Evolutionary conservation across 2,113 vertebrate species (phyloP), one percentile per base, ranked within the genome.

Genomic region (cattle (Bos taurus)): DNA sequence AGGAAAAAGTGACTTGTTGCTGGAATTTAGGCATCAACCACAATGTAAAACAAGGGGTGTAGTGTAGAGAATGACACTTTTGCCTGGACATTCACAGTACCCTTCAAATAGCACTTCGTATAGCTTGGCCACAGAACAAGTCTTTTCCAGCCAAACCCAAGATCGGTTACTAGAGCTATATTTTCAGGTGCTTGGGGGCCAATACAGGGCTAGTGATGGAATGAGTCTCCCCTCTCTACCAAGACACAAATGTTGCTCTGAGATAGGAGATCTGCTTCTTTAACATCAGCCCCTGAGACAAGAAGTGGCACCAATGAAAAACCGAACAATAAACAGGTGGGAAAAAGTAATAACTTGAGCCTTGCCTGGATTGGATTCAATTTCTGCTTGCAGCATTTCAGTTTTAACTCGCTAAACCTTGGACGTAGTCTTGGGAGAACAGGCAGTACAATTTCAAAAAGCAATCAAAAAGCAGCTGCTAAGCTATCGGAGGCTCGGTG

Each of bases 401-500:
- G 93, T 95, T 97, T 97, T 93, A 67, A 97, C 67, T 90, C 95
- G 40, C 85, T 97, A 91, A 96, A 86, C 94, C 40, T 96, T 81
- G 82, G 92, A 97, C 48, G 21, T 88, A 91, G 71, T 91, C 97
- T 96, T 36, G 52, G 90, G 96, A 96, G 84, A 91, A 95, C 16
- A 96, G 90, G 91, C 96, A 74, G 90, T 59, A 46, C 77, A 93
- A 87, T 93, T 97, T 88, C 23, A 13, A 94, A 96, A 98, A 97
- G 96, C 95, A 91, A 97, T 97, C 91, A 93, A 33, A 93, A 91
- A 82, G 56, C 4, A 16, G 74, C 92, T 91, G 96, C 96, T 94
- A 97, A 90, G 86, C 88, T 90, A 90, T 40, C 64, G 59, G 82
- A 94, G 88, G 85, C 33, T 97, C 87, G 56, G 25, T 1, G 26